These are phyloP conservation scores for Sebastes hopkinsi DNA, from an alignment of 2,797 vertebrate species.

Conservation along the genomic window DNA sequence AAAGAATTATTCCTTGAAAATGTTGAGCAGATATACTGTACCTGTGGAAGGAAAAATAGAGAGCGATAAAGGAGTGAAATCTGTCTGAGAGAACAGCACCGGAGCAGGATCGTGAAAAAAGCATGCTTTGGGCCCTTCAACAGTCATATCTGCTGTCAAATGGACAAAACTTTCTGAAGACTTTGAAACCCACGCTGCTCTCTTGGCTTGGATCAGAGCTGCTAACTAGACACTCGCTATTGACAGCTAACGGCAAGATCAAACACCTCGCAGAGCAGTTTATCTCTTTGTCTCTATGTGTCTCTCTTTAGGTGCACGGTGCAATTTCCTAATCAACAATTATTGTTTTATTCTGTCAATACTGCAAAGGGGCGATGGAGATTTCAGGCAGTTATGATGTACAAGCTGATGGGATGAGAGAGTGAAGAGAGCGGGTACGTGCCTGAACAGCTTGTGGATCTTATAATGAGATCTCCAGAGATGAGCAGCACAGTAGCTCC, in stretches of 20 bases:
- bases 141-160: constrained; percentile 24
- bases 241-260: constrained; percentile 36
- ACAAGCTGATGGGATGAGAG: constrained; percentile 71
- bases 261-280: constrained; percentile 42
- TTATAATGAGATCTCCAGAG: constrained; percentile 87
- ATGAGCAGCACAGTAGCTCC: constrained; percentile 76
- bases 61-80: background rate
- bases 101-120: background rate
- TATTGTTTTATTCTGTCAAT: constrained; percentile 70
- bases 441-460: constrained; percentile 82
- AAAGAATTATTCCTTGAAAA: background rate
- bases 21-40: background rate
- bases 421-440: constrained; percentile 54
- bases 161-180: constrained; percentile 37
- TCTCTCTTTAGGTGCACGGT: constrained; percentile 51
- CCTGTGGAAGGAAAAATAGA: background rate
- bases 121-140: constrained; percentile 1
- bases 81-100: background rate
- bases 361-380: constrained; percentile 47
- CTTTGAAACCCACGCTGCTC: constrained; percentile 17
- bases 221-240: constrained; percentile 8
- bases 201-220: constrained; percentile 12
- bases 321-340: constrained; percentile 71
- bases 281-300: constrained; percentile 47
- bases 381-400: constrained; percentile 66